A percentile compares a stretch with the other conserved stretches of the same genome.
Evolutionary conservation across 1,140 invertebrate species (phyloP).

Genomic region (Caenorhabditis remanei): DNA sequence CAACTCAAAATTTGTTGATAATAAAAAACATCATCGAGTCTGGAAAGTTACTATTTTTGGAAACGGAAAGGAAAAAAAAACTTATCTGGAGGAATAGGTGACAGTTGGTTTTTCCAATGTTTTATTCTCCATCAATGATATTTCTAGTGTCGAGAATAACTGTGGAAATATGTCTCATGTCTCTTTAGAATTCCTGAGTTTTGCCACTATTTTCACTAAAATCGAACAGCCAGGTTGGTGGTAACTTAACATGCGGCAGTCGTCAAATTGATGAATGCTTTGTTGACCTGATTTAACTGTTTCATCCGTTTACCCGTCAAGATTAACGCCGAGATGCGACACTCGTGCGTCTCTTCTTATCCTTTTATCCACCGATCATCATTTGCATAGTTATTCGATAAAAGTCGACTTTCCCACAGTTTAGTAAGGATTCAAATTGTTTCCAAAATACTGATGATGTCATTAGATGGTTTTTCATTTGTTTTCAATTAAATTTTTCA

Average conservation of each 20-base stretch:
- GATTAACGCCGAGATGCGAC: conserved; percentile 50
- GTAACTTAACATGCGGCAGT: conserved; percentile 35
- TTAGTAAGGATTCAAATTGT: no score
- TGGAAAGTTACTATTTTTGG: conserved; percentile 22
- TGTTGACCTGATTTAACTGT: conserved; percentile 53
- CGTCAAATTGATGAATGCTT: conserved; percentile 48
- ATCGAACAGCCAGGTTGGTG: conserved; percentile 32
- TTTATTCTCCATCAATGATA: neutral
- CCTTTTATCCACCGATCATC: conserved; percentile 31
- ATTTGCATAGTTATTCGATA: conserved; percentile 7
- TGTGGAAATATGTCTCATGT: neutral
- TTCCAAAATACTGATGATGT: no score
- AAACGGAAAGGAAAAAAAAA: neutral
- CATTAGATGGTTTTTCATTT: no score
- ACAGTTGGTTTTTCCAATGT: neutral
- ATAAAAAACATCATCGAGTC: conserved; percentile 22
- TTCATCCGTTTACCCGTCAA: conserved; percentile 29
- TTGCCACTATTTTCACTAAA: neutral
- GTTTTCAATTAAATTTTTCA: neutral
- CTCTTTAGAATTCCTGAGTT: conserved; percentile 4
- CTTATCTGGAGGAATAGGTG: neutral
- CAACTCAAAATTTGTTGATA: neutral
- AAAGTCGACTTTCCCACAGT: no score
- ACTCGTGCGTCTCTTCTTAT: neutral
- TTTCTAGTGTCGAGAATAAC: neutral